Conservation (phyloP, 2,888 invertebrate species). For the Meta bourneti region DNA sequence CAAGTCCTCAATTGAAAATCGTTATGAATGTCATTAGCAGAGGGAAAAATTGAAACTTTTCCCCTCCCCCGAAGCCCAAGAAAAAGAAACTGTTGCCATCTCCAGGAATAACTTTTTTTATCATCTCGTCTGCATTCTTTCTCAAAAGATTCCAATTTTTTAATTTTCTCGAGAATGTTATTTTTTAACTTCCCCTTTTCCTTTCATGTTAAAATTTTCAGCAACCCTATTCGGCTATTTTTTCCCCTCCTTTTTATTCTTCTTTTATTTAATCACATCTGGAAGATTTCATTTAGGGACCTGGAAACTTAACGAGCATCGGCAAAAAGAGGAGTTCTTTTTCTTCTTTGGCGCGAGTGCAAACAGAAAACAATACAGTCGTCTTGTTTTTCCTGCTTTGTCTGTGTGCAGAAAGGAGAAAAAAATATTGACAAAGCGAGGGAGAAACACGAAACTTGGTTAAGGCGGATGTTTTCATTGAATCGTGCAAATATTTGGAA, state of each 20-base stretch:
- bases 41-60: conserved; percentile 1
- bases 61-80: background rate
- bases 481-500: conserved; percentile 29
- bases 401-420: background rate
- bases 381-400: background rate
- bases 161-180: background rate
- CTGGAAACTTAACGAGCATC: conserved; percentile 30
- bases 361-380: background rate
- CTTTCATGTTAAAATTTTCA: too few species aligned
- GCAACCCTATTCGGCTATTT: too few species aligned
- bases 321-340: background rate
- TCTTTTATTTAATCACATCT: conserved; percentile 27
- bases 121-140: background rate
- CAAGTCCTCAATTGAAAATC: conserved; percentile 52
- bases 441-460: background rate
- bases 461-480: conserved; percentile 40
- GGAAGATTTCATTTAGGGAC: conserved; percentile 23
- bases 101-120: background rate
- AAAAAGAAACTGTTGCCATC: background rate
- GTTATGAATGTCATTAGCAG: conserved; percentile 59
- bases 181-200: background rate
- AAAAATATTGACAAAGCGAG: conserved; percentile 40
- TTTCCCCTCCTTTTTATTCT: background rate
- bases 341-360: background rate
- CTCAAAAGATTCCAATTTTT: background rate